phyloP scores from a whole-genome alignment of 2,888 invertebrate species.

The Sisyra nigra region DNA sequence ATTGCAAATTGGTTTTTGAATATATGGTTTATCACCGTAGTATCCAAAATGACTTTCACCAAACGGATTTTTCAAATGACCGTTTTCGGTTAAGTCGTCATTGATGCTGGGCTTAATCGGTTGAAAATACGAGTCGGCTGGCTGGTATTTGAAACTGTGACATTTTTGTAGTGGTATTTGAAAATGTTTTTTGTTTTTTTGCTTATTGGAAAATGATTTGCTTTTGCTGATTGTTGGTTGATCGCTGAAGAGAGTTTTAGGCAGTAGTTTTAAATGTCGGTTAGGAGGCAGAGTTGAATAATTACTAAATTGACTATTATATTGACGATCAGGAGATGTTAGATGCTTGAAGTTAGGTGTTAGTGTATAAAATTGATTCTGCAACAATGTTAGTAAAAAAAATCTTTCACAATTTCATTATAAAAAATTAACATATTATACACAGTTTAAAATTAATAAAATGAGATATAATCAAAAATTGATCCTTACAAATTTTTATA shows the following conservation, averaged over 20 bases:
- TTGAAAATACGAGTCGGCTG: conserved; percentile 41
- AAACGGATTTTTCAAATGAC: conserved; percentile 8
- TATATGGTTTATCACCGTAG: conserved; percentile 2
- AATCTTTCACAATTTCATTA: no score
- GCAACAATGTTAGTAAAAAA: conserved; percentile 16
- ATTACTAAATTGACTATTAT: conserved; percentile 11
- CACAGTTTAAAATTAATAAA: no score
- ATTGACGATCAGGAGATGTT: conserved; percentile 30
- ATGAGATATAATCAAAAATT: no score
- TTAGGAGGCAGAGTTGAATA: conserved; percentile 38
- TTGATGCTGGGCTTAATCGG: conserved; percentile 44
- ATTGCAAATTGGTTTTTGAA: conserved; percentile 5
- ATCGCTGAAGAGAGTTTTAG: conserved; percentile 25
- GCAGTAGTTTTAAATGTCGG: conserved; percentile 30
- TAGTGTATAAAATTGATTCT: conserved; percentile 31
- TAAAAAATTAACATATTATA: no score
- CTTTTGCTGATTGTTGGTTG: conserved; percentile 22
- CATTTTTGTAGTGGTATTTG: conserved; percentile 47
- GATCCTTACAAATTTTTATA: no score
- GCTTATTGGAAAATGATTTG: conserved; percentile 26
- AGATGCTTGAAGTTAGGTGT: conserved; percentile 41
- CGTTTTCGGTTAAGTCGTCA: conserved; percentile 9
- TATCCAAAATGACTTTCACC: conserved; percentile 7
- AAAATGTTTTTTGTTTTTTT: conserved; percentile 39
- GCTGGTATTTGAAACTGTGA: conserved; percentile 39